Evolutionary conservation across 2,888 invertebrate genomes (phyloP).

Genomic region (Gisinianus flammeolus): DNA sequence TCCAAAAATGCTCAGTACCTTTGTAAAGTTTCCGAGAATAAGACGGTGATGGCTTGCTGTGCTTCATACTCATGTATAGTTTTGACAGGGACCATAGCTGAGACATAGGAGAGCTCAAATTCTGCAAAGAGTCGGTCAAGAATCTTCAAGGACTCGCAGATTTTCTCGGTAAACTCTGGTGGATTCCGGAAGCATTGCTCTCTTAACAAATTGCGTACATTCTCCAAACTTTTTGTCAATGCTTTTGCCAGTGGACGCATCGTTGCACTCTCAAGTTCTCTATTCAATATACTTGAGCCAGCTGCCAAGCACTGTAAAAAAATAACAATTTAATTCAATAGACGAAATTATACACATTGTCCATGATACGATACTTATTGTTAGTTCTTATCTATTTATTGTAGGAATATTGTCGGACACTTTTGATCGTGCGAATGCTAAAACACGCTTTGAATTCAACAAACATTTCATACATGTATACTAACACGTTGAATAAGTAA

Average conservation of each 20-base stretch:
- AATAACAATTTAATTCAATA: background rate
- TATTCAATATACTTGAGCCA: constrained; percentile 97
- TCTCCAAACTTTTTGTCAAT: constrained; percentile 93
- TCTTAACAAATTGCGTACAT: constrained; percentile 84
- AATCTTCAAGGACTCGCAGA: constrained; percentile 71
- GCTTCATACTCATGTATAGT: constrained; percentile 94
- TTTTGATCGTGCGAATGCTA: too few species aligned
- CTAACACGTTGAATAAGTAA: too few species aligned
- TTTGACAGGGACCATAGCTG: constrained; percentile 99
- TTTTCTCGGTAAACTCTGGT: constrained; percentile 65
- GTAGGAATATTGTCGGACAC: too few species aligned
- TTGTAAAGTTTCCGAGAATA: constrained; percentile 94
- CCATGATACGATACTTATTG: background rate
- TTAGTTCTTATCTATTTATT: too few species aligned
- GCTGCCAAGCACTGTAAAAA: constrained; percentile 85
- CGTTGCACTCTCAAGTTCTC: constrained; percentile 91
- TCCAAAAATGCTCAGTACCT: constrained; percentile 60
- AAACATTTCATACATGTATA: too few species aligned
- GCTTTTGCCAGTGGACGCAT: constrained; percentile 97
- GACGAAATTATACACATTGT: background rate
- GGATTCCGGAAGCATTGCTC: constrained; percentile 79
- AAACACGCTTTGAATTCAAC: too few species aligned
- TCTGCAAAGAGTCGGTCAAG: constrained; percentile 95
- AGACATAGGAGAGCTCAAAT: constrained; percentile 97
- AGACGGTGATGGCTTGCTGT: constrained; percentile 93